Evolutionary conservation across 1,140 invertebrate species (phyloP).

Genomic region (Lordiphosa mommai): DNA sequence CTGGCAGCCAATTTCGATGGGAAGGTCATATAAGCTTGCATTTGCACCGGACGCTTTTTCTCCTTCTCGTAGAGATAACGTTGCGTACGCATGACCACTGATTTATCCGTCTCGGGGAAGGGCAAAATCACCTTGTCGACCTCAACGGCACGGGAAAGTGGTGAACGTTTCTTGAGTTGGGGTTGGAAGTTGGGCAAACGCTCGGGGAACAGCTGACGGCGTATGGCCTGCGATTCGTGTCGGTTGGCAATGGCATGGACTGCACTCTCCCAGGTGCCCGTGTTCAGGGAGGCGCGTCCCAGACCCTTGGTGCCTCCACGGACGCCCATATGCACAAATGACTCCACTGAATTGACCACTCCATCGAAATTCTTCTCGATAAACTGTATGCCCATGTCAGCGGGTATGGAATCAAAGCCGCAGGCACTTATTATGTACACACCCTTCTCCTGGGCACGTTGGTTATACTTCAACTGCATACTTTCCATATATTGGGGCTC

Average conservation of each 20-base stretch:
- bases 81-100: constrained; percentile 89
- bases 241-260: constrained; percentile 86
- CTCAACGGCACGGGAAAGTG: constrained; percentile 83
- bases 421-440: constrained; percentile 93
- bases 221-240: constrained; percentile 83
- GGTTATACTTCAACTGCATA: constrained; percentile 90
- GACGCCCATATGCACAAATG: constrained; percentile 82
- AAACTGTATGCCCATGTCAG: constrained; percentile 90
- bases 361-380: constrained; percentile 88
- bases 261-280: constrained; percentile 91
- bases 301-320: constrained; percentile 57
- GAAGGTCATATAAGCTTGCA: constrained; percentile 84
- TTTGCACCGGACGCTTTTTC: constrained; percentile 86
- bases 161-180: constrained; percentile 81
- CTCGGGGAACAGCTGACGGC: constrained; percentile 84
- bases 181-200: constrained; percentile 84
- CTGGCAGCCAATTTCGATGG: constrained; percentile 71
- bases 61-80: constrained; percentile 85
- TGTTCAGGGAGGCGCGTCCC: constrained; percentile 82
- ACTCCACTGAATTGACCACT: constrained; percentile 88
- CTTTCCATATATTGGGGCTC: constrained; percentile 94
- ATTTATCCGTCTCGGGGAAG: constrained; percentile 90
- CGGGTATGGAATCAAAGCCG: constrained; percentile 94
- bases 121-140: constrained; percentile 84
- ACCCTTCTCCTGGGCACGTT: constrained; percentile 87